Evolutionary conservation across 1,140 invertebrate genomes (phyloP), one percentile per base, ranked within the genome.

Genomic region (Diuraphis noxia): DNA sequence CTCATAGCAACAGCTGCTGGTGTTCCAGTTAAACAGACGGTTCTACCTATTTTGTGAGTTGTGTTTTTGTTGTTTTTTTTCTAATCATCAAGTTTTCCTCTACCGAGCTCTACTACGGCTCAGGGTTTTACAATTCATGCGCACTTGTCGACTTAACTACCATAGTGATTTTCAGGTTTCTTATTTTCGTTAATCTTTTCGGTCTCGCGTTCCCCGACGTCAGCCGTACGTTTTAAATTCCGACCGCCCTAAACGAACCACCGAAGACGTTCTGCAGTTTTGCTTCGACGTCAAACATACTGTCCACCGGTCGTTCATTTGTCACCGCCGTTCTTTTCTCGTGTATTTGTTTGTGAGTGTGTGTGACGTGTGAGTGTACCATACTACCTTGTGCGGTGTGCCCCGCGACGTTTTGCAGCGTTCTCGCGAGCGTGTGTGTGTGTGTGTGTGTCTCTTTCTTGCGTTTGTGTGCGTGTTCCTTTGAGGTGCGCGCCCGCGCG

Each of bases 51-150:
- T n/a, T 72, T 72, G 56, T 56, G 19, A 36, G 77, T 90, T 49
- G 88, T 91, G 34, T 82, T 90, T 25, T 88, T 89, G 41, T 91
- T 90, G 56, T 89, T 90, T 90, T 90, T 91, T 82, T 91, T 91
- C 23, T 91, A 91, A 81, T 91, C 46, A 91, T 91, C 89, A 91
- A 81, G 49, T 82, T 91, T 90, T 82, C 41, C 36, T 52, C 77
- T 91, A 82, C 49, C 56, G 56, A 13, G 56, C 56, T 72, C n/a
- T n/a, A 30, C 52, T 30, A 17, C 56, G 13, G 56, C 56, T 72
- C n/a, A n/a, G 56, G 56, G 13, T n/a, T 72, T 13, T n/a, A 17
- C 56, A 13, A 72, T 30, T 72, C 30, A n/a, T n/a, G 56, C n/a
- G 30, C n/a, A 17, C 3, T 72, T n/a, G 56, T 72, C 56, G 1